These are phyloP conservation scores for Scrobipalpa atriplicella DNA, from an alignment of 2,888 invertebrate species.

Conservation along the genomic window DNA sequence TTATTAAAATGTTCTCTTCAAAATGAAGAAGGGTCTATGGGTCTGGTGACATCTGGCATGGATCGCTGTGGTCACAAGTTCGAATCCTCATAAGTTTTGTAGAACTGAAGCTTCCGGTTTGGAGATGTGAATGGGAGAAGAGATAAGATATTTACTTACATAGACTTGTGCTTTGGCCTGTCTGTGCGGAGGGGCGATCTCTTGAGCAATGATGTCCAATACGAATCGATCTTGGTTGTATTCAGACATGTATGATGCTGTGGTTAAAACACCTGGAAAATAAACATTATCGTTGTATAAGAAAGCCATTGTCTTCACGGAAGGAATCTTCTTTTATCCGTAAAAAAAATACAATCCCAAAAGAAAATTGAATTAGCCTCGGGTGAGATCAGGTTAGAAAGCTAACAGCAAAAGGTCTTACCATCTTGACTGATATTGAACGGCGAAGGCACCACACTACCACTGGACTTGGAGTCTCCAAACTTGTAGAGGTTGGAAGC, in stretches of 20 bases:
- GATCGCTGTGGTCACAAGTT: too few species aligned
- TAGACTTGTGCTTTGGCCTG: conserved; percentile 90
- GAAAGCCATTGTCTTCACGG: too few species aligned
- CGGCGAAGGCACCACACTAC: conserved; percentile 94
- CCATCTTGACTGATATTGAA: conserved; percentile 90
- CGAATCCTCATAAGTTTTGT: background rate
- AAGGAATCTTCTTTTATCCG: background rate
- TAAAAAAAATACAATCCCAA: background rate
- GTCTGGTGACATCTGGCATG: too few species aligned
- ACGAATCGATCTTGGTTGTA: conserved; percentile 95
- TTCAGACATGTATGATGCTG: conserved; percentile 92
- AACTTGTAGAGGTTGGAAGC: conserved; percentile 92
- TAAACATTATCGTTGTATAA: too few species aligned
- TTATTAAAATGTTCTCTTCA: too few species aligned
- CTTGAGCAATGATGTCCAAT: conserved; percentile 92
- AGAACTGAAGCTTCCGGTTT: background rate
- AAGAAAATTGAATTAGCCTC: background rate
- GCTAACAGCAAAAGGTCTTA: conserved; percentile 45
- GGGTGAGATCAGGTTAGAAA: too few species aligned
- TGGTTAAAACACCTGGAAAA: conserved; percentile 80
- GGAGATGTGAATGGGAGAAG: background rate
- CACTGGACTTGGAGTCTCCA: conserved; percentile 88
- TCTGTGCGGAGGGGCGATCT: conserved; percentile 89
- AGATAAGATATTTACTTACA: conserved; percentile 78
- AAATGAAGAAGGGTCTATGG: too few species aligned